Evolutionary conservation across 2,888 invertebrate genomes (phyloP).

Genomic region (Cantharis rustica): DNA sequence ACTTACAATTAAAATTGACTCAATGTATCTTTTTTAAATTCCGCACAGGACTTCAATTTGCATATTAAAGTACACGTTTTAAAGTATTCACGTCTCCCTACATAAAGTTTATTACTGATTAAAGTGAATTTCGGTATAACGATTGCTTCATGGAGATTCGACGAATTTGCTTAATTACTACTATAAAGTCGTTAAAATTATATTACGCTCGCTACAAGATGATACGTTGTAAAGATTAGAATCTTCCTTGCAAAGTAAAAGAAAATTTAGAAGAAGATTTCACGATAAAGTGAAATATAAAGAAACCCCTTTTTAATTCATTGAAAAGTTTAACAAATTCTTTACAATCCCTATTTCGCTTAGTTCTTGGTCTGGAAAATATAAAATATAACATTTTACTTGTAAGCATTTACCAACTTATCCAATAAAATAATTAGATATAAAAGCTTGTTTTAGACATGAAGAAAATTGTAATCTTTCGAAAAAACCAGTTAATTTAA

Average conservation of each 20-base stretch:
- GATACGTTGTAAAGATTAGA: constrained; percentile 21
- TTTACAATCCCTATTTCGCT: neutral
- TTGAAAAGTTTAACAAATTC: neutral
- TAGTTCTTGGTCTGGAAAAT: neutral
- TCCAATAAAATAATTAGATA: neutral
- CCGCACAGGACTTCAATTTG: constrained; percentile 39
- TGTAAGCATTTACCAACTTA: neutral
- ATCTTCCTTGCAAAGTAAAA: constrained; percentile 4
- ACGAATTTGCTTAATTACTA: constrained; percentile 28
- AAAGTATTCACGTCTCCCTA: constrained; percentile 21
- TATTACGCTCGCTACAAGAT: constrained; percentile 20
- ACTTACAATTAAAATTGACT: constrained; percentile 47
- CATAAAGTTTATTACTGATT: constrained; percentile 36
- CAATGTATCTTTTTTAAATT: constrained; percentile 46
- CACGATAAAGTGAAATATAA: constrained; percentile 9
- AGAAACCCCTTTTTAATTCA: constrained; percentile 3
- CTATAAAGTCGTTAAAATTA: constrained; percentile 28
- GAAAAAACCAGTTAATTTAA: neutral
- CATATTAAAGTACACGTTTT: constrained; percentile 37
- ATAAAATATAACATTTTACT: neutral
- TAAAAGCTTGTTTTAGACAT: no score
- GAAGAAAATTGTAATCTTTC: neutral
- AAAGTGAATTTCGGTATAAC: constrained; percentile 33
- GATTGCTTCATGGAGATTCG: constrained; percentile 23
- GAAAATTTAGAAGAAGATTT: constrained; percentile 10